Evolutionary conservation across 2,797 vertebrate genomes (phyloP), one percentile per base, ranked within the genome.

Genomic region (Bovichtus variegatus): DNA sequence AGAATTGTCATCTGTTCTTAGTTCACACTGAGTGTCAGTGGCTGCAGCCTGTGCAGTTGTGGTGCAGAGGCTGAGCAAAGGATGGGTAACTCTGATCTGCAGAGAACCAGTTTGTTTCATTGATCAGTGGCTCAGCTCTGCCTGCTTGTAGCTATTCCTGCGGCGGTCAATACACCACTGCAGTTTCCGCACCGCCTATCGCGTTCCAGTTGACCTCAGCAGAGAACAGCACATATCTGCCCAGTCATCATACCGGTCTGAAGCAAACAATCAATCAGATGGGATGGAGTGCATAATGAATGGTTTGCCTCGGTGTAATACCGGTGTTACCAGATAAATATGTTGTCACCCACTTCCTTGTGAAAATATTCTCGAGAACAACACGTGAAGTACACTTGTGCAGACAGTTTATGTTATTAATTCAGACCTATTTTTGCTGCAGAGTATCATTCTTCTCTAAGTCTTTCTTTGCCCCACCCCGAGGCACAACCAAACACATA

Each of bases 141-240:
- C 76, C 82, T 86, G 88, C 84, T 82, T 81, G 87, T 88, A 89
- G 92, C 84, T 91, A 94, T 94, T 94, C 79, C 91, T 92, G 90
- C 85, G 57, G 75, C 82, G 53, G 78, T 95, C 94, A 90, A 95
- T 96, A 94, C 50, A 11, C 82, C 80, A 81, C 89, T 93, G 92
- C 89, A 85, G 88, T 76, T 91, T 89, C 83, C 41, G 79, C 88
- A 87, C 71, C 64, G 62, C 83, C 83, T 90, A 87, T 90, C 90
- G 18, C 82, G 43, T 92, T 92, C 86, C 90, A 84, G 85, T 89
- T 91, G 91, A 91, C 93, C 91, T 92, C 90, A 86, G 88, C 89
- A 89, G 72, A 89, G 83, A 80, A 74, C 71, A 67, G 60, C 53
- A 18, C 51, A 87, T 82, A 88, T 86, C 71, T 91, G 85, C 86